Evolutionary conservation across 2,113 vertebrate species (phyloP).

Genomic region (Furnarius figulus): DNA sequence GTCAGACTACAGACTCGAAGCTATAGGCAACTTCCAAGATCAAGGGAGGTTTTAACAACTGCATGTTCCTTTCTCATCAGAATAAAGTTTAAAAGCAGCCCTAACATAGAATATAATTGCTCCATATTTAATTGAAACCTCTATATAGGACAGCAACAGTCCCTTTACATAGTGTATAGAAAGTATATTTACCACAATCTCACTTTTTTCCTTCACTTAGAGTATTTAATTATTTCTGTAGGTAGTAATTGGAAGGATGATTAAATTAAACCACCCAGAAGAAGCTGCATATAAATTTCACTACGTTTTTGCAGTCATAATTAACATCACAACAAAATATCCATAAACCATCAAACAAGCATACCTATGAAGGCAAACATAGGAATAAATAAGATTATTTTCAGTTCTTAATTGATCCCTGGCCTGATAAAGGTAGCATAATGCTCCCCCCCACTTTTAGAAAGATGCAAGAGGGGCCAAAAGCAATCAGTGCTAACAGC

Average conservation of each 20-base stretch:
- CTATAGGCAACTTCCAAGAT: neutral
- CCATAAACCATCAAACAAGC: neutral
- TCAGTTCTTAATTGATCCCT: neutral
- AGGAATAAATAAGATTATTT: neutral
- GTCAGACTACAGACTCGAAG: neutral
- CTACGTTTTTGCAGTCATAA: neutral
- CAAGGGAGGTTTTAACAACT: neutral
- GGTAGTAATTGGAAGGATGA: conserved; percentile 4
- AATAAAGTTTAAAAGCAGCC: neutral
- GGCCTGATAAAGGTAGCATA: neutral
- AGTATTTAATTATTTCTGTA: conserved; percentile 17
- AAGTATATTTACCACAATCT: neutral
- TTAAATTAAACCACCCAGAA: neutral
- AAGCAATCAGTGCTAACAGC: neutral
- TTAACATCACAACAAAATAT: neutral
- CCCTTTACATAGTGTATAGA: neutral
- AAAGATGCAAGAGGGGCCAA: neutral
- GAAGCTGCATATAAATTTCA: neutral
- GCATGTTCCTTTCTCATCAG: neutral
- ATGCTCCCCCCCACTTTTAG: neutral
- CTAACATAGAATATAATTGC: neutral
- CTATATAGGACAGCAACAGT: neutral
- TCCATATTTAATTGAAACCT: neutral
- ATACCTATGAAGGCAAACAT: neutral
- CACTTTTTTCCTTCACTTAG: neutral